Evolutionary conservation across 2,113 vertebrate genomes (phyloP).

Genomic region (Ondatra zibethicus): DNA sequence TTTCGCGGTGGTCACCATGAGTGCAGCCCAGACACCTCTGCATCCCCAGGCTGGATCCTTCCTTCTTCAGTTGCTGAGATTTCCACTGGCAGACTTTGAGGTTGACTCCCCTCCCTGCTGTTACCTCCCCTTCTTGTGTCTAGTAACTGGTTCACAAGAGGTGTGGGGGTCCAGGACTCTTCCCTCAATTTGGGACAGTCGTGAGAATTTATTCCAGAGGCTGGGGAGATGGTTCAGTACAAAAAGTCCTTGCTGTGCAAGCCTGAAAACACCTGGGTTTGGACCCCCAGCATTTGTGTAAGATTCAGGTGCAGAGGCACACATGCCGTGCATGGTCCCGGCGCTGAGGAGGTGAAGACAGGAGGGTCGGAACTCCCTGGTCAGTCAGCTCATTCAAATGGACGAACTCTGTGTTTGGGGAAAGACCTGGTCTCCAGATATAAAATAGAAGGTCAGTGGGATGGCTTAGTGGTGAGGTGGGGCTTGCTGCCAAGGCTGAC

Average conservation of each 20-base stretch:
- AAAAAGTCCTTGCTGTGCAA: not conserved
- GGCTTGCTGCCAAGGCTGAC: not conserved
- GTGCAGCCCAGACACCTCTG: not conserved
- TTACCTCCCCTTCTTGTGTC: not conserved
- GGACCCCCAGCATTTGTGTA: not conserved
- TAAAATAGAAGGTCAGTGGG: too few species aligned
- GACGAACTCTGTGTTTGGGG: too few species aligned
- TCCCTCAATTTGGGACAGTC: not conserved
- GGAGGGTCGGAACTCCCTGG: not conserved
- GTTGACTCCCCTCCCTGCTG: not conserved
- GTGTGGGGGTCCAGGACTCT: not conserved
- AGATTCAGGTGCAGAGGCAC: not conserved
- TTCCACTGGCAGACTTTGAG: not conserved
- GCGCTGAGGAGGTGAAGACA: not conserved
- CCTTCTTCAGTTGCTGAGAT: not conserved
- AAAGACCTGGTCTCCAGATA: not conserved
- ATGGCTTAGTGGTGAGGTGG: not conserved
- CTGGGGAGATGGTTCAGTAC: not conserved
- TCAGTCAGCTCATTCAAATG: not conserved
- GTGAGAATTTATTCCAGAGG: not conserved
- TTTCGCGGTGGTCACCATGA: not conserved
- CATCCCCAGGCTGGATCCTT: not conserved
- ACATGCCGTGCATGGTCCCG: not conserved
- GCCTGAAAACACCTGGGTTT: not conserved
- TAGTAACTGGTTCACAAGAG: not conserved